Percentiles rank a stretch among this genome's conserved stretches.
phyloP scores from a whole-genome alignment of 2,797 vertebrate species.

The Naso thynnoides region DNA sequence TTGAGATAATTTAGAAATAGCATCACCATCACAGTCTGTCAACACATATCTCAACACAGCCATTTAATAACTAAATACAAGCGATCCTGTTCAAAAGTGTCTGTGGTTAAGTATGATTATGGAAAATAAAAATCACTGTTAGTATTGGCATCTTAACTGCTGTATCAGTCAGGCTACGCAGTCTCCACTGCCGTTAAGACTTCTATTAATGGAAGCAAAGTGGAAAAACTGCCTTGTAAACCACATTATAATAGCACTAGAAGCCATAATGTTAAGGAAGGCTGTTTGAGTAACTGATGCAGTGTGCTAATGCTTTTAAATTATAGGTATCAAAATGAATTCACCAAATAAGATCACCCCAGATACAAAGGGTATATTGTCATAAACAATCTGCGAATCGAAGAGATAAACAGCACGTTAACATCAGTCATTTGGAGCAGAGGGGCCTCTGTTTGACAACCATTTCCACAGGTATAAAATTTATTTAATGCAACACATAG shows the following conservation, averaged over 20 bases:
- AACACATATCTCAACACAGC: not conserved
- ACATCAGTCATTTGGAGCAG: constrained; percentile 26
- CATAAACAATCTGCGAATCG: not conserved
- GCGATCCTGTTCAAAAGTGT: not conserved
- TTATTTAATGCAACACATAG: constrained; percentile 35
- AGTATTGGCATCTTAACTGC: constrained; percentile 7
- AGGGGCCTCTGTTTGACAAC: constrained; percentile 15
- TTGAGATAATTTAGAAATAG: not conserved
- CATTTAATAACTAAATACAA: not conserved
- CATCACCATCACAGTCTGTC: not conserved
- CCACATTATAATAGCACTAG: not conserved
- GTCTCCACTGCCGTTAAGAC: constrained; percentile 11
- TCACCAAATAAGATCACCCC: constrained; percentile 23
- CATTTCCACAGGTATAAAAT: constrained; percentile 35
- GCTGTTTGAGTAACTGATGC: constrained; percentile 13
- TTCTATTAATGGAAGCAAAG: constrained; percentile 2
- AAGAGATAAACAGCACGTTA: constrained; percentile 20
- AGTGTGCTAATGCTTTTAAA: constrained; percentile 6
- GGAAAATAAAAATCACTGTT: constrained; percentile 12
- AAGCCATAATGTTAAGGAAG: constrained; percentile 12
- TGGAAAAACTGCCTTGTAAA: constrained; percentile 5
- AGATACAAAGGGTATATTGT: constrained; percentile 20
- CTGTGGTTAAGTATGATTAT: no score
- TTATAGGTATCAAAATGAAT: constrained; percentile 16
- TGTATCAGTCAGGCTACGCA: not conserved